phyloP scores from a whole-genome alignment of 2,888 invertebrate genomes.

The Eledona agricola region DNA sequence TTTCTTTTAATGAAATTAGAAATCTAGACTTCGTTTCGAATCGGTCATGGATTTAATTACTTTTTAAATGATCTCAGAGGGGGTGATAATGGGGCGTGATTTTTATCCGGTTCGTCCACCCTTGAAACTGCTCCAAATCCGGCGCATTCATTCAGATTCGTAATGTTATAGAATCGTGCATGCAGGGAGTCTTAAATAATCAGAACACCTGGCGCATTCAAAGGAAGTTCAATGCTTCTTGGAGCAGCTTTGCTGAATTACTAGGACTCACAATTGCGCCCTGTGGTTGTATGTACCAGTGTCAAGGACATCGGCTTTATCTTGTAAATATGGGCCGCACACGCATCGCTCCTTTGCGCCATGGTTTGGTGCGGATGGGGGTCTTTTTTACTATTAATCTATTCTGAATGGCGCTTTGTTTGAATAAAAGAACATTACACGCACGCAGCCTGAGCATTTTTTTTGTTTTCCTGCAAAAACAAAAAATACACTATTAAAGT shows the following conservation, averaged over 20 bases:
- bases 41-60: slow-evolving; percentile 51
- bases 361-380: slow-evolving; percentile 14
- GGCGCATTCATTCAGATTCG: slow-evolving; percentile 21
- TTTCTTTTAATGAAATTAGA: slow-evolving; percentile 55
- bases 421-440: no score
- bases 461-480: no score
- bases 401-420: slow-evolving; percentile 12
- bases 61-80: slow-evolving; percentile 47
- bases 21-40: slow-evolving; percentile 47
- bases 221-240: slow-evolving; percentile 26
- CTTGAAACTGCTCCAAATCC: slow-evolving; percentile 1
- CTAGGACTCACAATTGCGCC: slow-evolving; percentile 27
- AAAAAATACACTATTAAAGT: no score
- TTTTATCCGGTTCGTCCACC: slow-evolving; percentile 10
- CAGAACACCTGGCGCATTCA: slow-evolving; percentile 45
- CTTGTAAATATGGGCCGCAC: slow-evolving; percentile 46
- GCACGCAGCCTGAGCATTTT: no score
- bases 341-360: slow-evolving; percentile 35
- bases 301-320: slow-evolving; percentile 46
- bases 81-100: slow-evolving; percentile 20
- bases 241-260: slow-evolving; percentile 25
- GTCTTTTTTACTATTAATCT: slow-evolving; percentile 23
- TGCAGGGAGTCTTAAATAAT: slow-evolving; percentile 28
- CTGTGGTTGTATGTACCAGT: slow-evolving; percentile 37
- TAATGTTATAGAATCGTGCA: slow-evolving; percentile 24